phyloP scores from a whole-genome alignment of 2,888 invertebrate genomes.

The Acanthosepion esculentum region DNA sequence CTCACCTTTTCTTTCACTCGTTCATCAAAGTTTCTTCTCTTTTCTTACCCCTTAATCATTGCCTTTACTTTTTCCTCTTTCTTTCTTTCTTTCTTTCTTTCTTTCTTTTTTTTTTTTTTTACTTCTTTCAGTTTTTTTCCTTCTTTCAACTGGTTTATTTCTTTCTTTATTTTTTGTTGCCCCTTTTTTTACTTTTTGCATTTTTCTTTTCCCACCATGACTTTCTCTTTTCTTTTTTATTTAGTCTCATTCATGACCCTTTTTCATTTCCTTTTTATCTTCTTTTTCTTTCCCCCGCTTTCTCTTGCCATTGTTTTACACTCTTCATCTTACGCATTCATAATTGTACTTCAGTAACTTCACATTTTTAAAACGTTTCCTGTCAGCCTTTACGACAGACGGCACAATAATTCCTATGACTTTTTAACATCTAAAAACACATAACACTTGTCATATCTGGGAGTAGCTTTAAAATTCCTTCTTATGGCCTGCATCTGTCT shows the following conservation, averaged over 20 bases:
- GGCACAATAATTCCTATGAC: not conserved
- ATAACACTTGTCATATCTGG: not conserved
- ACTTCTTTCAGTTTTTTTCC: too few relatives aligned
- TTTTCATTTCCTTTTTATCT: not conserved
- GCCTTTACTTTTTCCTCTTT: not conserved
- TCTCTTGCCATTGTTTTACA: not conserved
- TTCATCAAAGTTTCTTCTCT: not conserved
- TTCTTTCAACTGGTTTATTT: not conserved
- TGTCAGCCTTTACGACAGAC: not conserved
- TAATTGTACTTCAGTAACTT: too few relatives aligned
- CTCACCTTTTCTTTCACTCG: not conserved
- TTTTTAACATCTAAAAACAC: not conserved
- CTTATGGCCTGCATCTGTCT: constrained; percentile 2
- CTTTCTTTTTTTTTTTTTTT: not conserved
- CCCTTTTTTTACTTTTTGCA: too few relatives aligned
- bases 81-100: not conserved
- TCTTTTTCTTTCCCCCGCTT: not conserved
- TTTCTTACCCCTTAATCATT: not conserved
- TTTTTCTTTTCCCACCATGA: too few relatives aligned
- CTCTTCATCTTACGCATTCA: not conserved
- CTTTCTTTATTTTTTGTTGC: too few relatives aligned
- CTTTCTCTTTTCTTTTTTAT: not conserved
- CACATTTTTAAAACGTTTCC: not conserved
- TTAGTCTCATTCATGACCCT: not conserved
- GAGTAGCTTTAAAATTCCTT: not conserved